A percentile compares a stretch with the other conserved stretches of the same genome.
These are phyloP conservation scores for Xenus cinereus DNA, from an alignment of 2,113 vertebrate genomes.

Conservation along the genomic window DNA sequence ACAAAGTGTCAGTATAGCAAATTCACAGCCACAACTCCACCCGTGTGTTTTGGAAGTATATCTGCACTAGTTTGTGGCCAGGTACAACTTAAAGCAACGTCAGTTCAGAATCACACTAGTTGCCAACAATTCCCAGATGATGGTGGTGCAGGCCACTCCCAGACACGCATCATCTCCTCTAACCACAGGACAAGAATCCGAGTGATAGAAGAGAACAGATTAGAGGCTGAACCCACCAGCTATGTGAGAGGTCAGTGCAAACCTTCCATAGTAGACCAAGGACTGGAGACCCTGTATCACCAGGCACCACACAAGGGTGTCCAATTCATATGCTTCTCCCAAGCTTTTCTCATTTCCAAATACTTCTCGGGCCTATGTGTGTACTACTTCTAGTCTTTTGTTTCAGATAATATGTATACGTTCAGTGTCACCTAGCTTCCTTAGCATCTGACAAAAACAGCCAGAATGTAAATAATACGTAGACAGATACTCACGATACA, in stretches of 20 bases:
- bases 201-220: neutral
- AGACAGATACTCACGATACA: accelerated
- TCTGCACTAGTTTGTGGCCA: neutral
- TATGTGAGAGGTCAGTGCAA: neutral
- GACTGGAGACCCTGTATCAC: neutral
- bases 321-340: neutral
- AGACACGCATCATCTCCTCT: accelerated
- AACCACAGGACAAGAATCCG: accelerated
- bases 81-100: neutral
- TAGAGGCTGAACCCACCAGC: neutral
- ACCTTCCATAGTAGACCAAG: neutral
- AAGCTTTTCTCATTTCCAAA: neutral
- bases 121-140: neutral
- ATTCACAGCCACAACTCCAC: neutral
- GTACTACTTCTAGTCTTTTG: neutral
- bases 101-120: neutral
- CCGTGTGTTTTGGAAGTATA: neutral
- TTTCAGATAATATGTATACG: neutral
- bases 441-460: neutral
- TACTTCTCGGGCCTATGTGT: accelerated
- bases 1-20: neutral
- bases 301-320: neutral
- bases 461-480: neutral
- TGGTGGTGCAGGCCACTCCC: neutral
- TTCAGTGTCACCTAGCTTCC: neutral